phyloP scores from a whole-genome alignment of 2,888 invertebrate species.

The Yponomeuta plumbellus region DNA sequence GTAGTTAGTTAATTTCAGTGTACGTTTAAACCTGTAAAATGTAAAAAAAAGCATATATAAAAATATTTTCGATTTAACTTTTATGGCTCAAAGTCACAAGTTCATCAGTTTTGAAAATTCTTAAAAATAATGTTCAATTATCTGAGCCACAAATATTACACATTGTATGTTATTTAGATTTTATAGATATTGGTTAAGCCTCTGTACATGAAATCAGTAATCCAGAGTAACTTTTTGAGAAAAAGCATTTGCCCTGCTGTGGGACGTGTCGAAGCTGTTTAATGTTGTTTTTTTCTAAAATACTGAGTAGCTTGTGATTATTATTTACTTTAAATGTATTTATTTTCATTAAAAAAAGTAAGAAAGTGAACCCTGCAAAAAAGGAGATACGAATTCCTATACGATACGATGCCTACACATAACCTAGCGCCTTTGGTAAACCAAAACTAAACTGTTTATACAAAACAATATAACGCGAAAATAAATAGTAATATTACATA shows the following conservation, averaged over 20 bases:
- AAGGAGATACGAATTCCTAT: background rate
- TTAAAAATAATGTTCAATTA: no score
- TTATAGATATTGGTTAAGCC: no score
- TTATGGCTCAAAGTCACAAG: no score
- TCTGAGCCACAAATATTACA: no score
- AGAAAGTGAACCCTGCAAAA: slow-evolving; percentile 4
- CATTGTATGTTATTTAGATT: no score
- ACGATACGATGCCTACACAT: slow-evolving; percentile 51
- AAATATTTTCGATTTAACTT: slow-evolving; percentile 34
- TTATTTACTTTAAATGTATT: background rate
- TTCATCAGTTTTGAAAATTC: no score
- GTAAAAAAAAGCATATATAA: slow-evolving; percentile 40
- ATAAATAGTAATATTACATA: slow-evolving; percentile 45
- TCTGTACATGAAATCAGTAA: no score
- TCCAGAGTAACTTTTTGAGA: no score
- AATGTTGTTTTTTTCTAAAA: background rate
- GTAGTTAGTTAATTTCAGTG: background rate
- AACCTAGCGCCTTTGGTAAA: slow-evolving; percentile 72
- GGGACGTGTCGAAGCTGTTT: no score
- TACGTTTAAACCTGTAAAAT: slow-evolving; percentile 17
- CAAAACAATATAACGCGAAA: slow-evolving; percentile 53
- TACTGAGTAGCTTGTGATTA: background rate
- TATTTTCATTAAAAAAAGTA: background rate
- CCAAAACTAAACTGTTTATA: slow-evolving; percentile 69
- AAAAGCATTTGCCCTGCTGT: no score